Evolutionary conservation across 2,113 vertebrate genomes (phyloP).

Genomic region (Myrmecophaga tridactyla): DNA sequence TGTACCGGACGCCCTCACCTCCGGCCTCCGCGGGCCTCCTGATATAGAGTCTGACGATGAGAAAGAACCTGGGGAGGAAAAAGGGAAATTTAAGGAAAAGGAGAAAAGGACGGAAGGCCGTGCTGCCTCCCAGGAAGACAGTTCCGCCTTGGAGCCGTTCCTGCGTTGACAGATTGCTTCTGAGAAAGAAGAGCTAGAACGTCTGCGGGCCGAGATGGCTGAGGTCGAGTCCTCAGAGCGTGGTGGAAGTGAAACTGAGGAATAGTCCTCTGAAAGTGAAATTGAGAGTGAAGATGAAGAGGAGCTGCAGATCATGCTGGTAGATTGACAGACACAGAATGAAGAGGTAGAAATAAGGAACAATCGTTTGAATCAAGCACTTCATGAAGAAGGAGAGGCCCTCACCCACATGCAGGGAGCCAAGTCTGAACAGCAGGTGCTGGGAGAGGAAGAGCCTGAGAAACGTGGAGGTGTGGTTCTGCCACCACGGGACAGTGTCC

Average conservation of each 20-base stretch:
- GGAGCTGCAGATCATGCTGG: conserved; percentile 96
- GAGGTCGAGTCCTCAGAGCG: conserved; percentile 98
- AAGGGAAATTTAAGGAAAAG: conserved; percentile 99
- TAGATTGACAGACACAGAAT: conserved; percentile 97
- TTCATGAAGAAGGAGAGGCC: conserved; percentile 98
- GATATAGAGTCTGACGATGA: conserved; percentile 96
- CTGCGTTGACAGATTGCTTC: conserved; percentile 95
- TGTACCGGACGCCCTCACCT: conserved; percentile 95
- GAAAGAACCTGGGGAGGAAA: conserved; percentile 98
- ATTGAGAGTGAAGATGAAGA: conserved; percentile 99
- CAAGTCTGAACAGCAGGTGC: conserved; percentile 86
- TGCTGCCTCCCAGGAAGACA: conserved; percentile 98
- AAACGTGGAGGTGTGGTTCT: conserved; percentile 77
- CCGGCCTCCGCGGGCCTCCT: conserved; percentile 91
- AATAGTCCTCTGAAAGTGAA: conserved; percentile 97
- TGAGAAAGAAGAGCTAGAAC: conserved; percentile 97
- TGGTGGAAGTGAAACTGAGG: conserved; percentile 96
- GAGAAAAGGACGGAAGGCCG: conserved; percentile 99
- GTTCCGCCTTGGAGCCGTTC: conserved; percentile 96
- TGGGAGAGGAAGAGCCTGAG: conserved; percentile 84
- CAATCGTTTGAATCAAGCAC: conserved; percentile 99
- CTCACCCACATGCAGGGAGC: conserved; percentile 94
- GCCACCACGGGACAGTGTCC: conserved; percentile 83
- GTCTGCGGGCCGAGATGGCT: conserved; percentile 95
- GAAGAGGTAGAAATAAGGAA: conserved; percentile 99